Base-by-base conservation (phyloP, 2,113 vertebrate genomes). In the Panurus biarmicus region DNA sequence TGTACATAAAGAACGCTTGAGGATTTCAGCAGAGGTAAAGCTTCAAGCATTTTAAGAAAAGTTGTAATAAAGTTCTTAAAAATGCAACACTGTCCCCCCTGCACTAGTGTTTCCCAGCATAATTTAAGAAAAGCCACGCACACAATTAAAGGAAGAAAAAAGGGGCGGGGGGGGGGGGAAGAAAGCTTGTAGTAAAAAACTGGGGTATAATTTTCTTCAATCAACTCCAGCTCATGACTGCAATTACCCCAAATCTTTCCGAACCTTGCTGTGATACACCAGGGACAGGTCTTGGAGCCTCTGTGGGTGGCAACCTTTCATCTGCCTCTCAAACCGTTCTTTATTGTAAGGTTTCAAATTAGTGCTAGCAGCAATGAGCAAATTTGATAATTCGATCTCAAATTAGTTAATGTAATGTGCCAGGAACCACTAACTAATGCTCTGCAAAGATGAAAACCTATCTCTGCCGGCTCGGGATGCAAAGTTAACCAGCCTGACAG, bases 171-270 rank as follows among this genome's bases (percentile, higher is more conserved):
- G 10, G 62, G 42, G 6, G 60, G 5, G 10, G 11, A 66, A 76
- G 77, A 92, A 96, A 93, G 79, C 96, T 96, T 71, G 96, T 86
- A 97, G 97, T 94, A 91, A 97, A 97, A 97, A 97, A 96, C 94
- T 18, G 97, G 97, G 97, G 97, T 98, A 98, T 98, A 99, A 99
- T 99, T 99, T 99, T 98, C 98, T 97, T 98, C 98, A 99, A 99
- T 99, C 98, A 99, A 97, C 97, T 98, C 97, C 97, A 94, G 97
- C 98, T 98, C 99, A 98, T 98, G 98, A 98, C 98, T 98, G 98
- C 98, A 99, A 99, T 99, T 99, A 99, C 97, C 97, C 97, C 96
- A 98, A 98, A 97, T 98, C 98, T 98, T 96, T 96, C 96, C 96
- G 97, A 98, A 97, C 97, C 96, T 97, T 95, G 96, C 97, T 96